Base-by-base conservation (phyloP, 2,797 vertebrate genomes). In the Xerus rutilus region DNA sequence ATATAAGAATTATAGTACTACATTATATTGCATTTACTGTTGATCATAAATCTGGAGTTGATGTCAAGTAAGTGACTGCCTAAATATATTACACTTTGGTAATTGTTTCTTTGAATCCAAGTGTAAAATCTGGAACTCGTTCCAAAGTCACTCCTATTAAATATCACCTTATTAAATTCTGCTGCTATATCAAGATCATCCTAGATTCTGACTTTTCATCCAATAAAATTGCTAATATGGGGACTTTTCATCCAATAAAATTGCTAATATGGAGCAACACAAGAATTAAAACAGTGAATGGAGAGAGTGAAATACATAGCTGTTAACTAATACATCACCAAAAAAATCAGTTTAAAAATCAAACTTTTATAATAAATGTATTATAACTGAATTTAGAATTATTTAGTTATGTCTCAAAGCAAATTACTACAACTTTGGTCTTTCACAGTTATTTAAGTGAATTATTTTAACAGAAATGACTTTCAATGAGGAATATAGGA, bases 101-200 rank as follows among this genome's bases (percentile, higher is more conserved):
- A 85, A 89, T 3, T 18, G 25, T 65, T 81, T 94, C 12, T 74
- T 92, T 72, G n/a, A 35, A 87, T 84, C 47, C 45, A 70, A 78
- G 15, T 82, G 21, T 87, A 78, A 90, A 87, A 67, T 18, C 3
- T 83, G 7, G 59, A 89, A 72, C 7, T 86, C 32, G 74, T 72
- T 35, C 15, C 8, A 74, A 95, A 93, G 25, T 79, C n/a, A 78
- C 0, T 86, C 13, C 69, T 82, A 30, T 69, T 74, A 35, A 88
- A 64, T 88, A 10, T 30, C 62, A 84, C 35, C 49, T 83, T 94
- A 93, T 52, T 82, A 78, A 96, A 94, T 85, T 89, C 12, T 25
- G 30, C 54, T 78, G 45, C 12, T 11, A 76, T 32, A 73, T 62
- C 30, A 84, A 96, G 59, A 10, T 82, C 28, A 69, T 67, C 25